A percentile compares a stretch with the other conserved stretches of the same genome.
Conservation (phyloP, 2,888 invertebrate species). For the Nephrocerus scutellatus region DNA sequence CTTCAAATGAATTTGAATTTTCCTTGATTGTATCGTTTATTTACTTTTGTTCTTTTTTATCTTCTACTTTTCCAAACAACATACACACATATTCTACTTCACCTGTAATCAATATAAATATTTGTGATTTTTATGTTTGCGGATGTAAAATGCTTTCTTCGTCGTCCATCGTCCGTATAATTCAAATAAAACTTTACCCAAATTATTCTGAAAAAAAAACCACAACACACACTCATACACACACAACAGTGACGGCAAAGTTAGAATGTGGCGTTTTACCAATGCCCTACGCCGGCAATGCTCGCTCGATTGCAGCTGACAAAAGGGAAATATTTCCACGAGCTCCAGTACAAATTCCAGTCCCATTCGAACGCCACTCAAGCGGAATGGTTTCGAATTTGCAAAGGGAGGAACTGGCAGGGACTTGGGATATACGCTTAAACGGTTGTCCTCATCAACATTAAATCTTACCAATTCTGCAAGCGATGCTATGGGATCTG, state of each 20-base stretch:
- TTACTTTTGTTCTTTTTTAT: too few species aligned
- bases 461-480: too few species aligned
- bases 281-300: constrained; percentile 30
- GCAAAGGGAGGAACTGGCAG: constrained; percentile 8
- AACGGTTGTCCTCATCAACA: constrained; percentile 22
- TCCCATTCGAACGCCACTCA: too few species aligned
- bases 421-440: constrained; percentile 17
- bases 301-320: constrained; percentile 30
- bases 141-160: background rate
- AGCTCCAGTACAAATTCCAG: background rate
- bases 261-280: constrained; percentile 33
- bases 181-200: background rate
- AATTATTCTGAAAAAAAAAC: background rate
- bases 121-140: background rate
- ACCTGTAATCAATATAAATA: background rate
- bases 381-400: too few species aligned
- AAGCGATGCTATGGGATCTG: too few species aligned
- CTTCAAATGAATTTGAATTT: too few species aligned
- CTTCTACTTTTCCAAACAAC: background rate
- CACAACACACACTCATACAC: constrained; percentile 1
- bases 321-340: constrained; percentile 16
- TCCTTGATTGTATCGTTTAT: too few species aligned
- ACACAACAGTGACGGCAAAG: constrained; percentile 31
- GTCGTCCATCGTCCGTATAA: background rate
- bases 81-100: background rate